These are phyloP conservation scores for Dromius quadrimaculatus DNA, from an alignment of 2,888 invertebrate species.

Conservation along the genomic window DNA sequence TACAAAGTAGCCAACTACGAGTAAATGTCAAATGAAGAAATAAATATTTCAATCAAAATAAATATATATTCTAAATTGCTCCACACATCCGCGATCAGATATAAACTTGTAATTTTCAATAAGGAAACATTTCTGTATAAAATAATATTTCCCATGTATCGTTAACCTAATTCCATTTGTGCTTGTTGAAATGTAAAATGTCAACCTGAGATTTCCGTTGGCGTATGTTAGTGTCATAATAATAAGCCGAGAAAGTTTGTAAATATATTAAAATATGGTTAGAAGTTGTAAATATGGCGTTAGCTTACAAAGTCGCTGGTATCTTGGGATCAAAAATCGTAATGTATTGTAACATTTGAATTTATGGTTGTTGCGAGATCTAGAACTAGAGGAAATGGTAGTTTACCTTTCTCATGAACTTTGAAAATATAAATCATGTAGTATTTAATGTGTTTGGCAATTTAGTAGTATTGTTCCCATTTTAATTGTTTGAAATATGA, in stretches of 20 bases:
- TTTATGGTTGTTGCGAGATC: not conserved
- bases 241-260: slow-evolving; percentile 18
- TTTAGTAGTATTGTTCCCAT: no score
- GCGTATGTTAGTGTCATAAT: slow-evolving; percentile 24
- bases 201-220: slow-evolving; percentile 22
- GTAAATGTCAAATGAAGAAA: no score
- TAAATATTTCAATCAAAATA: no score
- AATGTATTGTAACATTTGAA: not conserved
- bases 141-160: slow-evolving; percentile 25
- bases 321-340: not conserved
- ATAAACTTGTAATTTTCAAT: slow-evolving; percentile 16
- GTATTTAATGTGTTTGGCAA: no score
- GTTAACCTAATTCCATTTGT: slow-evolving; percentile 19
- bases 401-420: no score
- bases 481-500: no score
- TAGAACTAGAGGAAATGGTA: no score
- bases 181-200: slow-evolving; percentile 6
- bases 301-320: not conserved
- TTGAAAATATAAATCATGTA: no score
- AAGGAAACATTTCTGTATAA: slow-evolving; percentile 15
- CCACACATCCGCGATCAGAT: not conserved
- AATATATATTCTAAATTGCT: no score
- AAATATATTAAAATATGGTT: slow-evolving; percentile 15
- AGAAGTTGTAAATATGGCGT: slow-evolving; percentile 26
- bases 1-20: no score